Conservation (phyloP, 2,113 vertebrate species). For the Aspidoscelis tigris region DNA sequence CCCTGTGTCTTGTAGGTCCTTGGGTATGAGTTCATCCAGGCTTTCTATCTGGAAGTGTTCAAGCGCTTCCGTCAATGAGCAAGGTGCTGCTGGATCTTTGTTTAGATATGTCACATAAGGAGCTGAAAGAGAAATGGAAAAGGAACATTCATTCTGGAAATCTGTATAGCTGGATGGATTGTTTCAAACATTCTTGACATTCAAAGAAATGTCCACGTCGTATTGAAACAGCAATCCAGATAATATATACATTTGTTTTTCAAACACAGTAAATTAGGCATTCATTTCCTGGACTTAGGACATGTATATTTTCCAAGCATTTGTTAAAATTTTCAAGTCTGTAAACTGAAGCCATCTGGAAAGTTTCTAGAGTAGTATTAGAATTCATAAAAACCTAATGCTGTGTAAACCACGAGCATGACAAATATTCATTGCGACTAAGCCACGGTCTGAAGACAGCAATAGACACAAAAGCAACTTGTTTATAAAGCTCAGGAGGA, state of each 20-base stretch:
- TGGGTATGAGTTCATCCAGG: conserved; percentile 86
- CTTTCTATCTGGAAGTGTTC: conserved; percentile 96
- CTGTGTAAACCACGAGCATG: conserved; percentile 10
- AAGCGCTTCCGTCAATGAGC: conserved; percentile 94
- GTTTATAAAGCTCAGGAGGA: background rate
- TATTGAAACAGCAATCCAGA: background rate
- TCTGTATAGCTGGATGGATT: background rate
- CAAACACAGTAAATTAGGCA: conserved; percentile 22
- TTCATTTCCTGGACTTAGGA: conserved; percentile 17
- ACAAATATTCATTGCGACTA: background rate
- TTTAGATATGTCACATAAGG: conserved; percentile 95
- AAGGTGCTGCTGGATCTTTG: conserved; percentile 90
- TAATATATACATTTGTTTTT: conserved; percentile 2
- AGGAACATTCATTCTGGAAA: background rate
- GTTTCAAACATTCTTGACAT: background rate
- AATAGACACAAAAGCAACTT: background rate
- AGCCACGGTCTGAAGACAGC: background rate
- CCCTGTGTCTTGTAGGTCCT: conserved; percentile 73
- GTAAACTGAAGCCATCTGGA: conserved; percentile 19
- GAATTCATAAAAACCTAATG: background rate
- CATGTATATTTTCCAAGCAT: conserved; percentile 20
- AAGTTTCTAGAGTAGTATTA: conserved; percentile 5
- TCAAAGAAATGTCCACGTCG: conserved; percentile 7
- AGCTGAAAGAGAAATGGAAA: conserved; percentile 77
- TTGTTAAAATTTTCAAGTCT: conserved; percentile 26